Evolutionary conservation across 2,797 vertebrate genomes (phyloP).

Genomic region (Darevskia nairensis): DNA sequence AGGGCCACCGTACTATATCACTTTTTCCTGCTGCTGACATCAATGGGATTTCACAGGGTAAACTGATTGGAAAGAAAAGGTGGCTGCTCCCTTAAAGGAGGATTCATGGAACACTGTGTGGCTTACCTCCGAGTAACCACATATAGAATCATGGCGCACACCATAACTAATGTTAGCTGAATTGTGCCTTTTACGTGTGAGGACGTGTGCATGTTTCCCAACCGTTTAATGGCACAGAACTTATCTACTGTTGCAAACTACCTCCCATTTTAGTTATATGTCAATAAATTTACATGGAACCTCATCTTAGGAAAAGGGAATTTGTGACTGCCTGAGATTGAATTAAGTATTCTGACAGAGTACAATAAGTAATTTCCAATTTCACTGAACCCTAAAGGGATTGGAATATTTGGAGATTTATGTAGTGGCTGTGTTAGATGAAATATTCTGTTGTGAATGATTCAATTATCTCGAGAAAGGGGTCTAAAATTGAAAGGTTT

Average conservation of each 20-base stretch:
- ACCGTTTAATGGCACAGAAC: background rate
- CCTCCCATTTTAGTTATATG: slow-evolving; percentile 2
- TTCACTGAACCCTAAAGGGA: slow-evolving; percentile 66
- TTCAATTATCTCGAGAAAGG: slow-evolving; percentile 63
- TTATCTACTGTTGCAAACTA: background rate
- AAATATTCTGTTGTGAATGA: slow-evolving; percentile 56
- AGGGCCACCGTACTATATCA: too few species aligned
- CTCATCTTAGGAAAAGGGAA: background rate
- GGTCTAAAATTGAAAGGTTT: slow-evolving; percentile 54
- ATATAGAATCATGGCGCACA: background rate
- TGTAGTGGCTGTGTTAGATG: slow-evolving; percentile 47
- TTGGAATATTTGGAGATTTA: slow-evolving; percentile 67
- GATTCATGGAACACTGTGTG: background rate
- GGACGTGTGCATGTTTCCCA: background rate
- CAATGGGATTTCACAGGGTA: too few species aligned
- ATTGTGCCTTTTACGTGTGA: background rate
- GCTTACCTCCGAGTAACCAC: background rate
- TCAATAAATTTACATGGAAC: slow-evolving; percentile 17
- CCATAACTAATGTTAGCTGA: background rate
- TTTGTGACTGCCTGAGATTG: slow-evolving; percentile 12
- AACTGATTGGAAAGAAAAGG: too few species aligned
- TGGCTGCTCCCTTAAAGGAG: background rate
- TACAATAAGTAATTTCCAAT: slow-evolving; percentile 65
- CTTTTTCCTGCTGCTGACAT: too few species aligned
- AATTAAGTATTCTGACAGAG: slow-evolving; percentile 54